Conservation (phyloP, 1,140 invertebrate species). For the Latrodectus geometricus region DNA sequence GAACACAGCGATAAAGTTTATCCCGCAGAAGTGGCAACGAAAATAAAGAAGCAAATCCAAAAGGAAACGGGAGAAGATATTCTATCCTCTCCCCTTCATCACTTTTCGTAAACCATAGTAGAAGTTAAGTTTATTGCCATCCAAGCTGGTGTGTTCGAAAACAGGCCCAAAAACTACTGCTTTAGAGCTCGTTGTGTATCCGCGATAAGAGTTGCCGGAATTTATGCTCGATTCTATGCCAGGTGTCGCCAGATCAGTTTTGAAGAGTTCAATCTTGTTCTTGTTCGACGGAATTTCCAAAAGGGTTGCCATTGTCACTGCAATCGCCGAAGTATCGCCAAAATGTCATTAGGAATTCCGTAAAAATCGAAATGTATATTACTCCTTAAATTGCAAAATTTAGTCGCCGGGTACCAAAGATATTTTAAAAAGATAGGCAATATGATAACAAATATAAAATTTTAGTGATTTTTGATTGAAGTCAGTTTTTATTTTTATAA, state of each 20-base stretch:
- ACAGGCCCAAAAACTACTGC: constrained; percentile 44
- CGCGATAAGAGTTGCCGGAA: constrained; percentile 41
- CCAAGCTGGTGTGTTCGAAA: constrained; percentile 43
- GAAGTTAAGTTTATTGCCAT: constrained; percentile 45
- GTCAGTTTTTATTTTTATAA: too few species aligned
- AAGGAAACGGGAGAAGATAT: neutral
- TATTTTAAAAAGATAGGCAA: too few species aligned
- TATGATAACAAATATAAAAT: too few species aligned
- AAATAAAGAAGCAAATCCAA: constrained; percentile 14
- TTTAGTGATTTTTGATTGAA: too few species aligned
- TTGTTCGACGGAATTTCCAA: constrained; percentile 25
- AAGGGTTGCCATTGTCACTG: constrained; percentile 22
- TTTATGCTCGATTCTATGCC: constrained; percentile 45
- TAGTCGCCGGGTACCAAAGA: too few species aligned
- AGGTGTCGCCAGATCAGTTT: constrained; percentile 57
- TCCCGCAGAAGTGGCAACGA: constrained; percentile 27
- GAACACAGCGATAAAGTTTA: constrained; percentile 55
- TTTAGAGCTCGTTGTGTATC: constrained; percentile 52
- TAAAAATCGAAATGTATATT: too few species aligned
- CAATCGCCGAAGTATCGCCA: constrained; percentile 19
- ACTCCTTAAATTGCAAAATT: too few species aligned
- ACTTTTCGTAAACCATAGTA: constrained; percentile 35
- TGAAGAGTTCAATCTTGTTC: constrained; percentile 42
- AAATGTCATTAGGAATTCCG: neutral
- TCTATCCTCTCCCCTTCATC: constrained; percentile 26